Evolutionary conservation across 2,797 vertebrate species (phyloP).

Genomic region (Ctenosaura bakeri): DNA sequence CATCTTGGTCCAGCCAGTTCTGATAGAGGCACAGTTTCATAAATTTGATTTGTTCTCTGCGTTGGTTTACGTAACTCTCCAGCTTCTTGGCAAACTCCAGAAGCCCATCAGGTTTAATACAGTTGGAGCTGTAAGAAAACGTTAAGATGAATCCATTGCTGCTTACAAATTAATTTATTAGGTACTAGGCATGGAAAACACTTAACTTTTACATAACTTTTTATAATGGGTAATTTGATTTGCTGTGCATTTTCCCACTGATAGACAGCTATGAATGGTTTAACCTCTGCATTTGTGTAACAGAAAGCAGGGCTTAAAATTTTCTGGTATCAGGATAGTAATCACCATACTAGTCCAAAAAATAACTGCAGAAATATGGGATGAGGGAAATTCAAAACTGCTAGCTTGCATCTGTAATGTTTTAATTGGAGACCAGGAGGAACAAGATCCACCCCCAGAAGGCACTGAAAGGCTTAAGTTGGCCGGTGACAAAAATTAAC

Average conservation of each 20-base stretch:
- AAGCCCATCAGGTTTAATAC: conserved; percentile 90
- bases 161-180: neutral
- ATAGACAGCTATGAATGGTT: neutral
- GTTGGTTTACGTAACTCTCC: conserved; percentile 75
- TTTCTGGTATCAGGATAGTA: neutral
- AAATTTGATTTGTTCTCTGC: conserved; percentile 75
- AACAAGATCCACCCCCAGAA: neutral
- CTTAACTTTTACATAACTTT: neutral
- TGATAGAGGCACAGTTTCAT: conserved; percentile 86
- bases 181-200: neutral
- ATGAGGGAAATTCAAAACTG: neutral
- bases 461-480: neutral
- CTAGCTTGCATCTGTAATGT: neutral
- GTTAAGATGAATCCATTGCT: neutral
- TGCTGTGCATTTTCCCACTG: neutral
- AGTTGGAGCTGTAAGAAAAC: conserved; percentile 87
- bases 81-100: conserved; percentile 86
- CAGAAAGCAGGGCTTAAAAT: neutral
- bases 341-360: neutral
- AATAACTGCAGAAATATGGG: neutral
- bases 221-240: neutral
- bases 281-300: neutral
- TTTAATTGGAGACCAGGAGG: neutral
- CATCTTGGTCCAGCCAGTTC: conserved; percentile 90
- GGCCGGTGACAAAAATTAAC: neutral